A percentile compares a stretch with the other conserved stretches of the same genome.
These are phyloP conservation scores for Hydrotaea cyrtoneurina DNA, from an alignment of 2,888 invertebrate genomes.

Conservation along the genomic window DNA sequence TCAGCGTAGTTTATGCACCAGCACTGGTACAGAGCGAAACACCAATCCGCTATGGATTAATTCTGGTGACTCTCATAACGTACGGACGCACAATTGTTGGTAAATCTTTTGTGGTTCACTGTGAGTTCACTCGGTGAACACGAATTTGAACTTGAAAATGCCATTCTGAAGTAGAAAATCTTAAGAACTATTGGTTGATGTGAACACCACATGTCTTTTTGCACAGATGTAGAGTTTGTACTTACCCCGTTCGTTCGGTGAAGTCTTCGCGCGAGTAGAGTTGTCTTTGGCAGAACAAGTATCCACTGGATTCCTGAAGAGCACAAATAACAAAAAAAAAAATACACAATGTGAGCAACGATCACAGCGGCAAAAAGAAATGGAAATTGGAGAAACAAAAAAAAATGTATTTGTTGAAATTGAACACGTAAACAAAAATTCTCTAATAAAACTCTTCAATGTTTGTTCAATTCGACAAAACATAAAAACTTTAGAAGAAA, in stretches of 20 bases:
- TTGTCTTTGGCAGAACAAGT: slow-evolving; percentile 20
- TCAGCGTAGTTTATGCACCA: too few relatives aligned
- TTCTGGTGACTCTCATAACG: too few relatives aligned
- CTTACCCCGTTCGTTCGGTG: not conserved
- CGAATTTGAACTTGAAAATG: too few relatives aligned
- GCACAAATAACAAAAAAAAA: not conserved
- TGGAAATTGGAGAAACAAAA: slow-evolving; percentile 21
- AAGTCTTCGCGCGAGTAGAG: not conserved
- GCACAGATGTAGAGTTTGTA: not conserved
- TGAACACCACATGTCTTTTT: too few relatives aligned
- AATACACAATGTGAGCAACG: not conserved
- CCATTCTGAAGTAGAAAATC: too few relatives aligned
- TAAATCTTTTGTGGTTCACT: too few relatives aligned
- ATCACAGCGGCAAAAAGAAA: not conserved
- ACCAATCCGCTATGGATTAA: too few relatives aligned
- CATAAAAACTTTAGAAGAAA: too few relatives aligned
- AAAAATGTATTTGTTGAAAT: slow-evolving; percentile 25
- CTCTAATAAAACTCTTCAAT: not conserved
- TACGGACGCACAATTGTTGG: too few relatives aligned
- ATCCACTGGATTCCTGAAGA: slow-evolving; percentile 29
- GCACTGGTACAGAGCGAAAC: too few relatives aligned
- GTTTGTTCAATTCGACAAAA: not conserved
- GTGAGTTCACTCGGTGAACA: too few relatives aligned
- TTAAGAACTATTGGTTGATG: too few relatives aligned
- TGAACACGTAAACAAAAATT: slow-evolving; percentile 47